Conservation (phyloP, 2,797 vertebrate genomes). For the Ctenopoma multispine region DNA sequence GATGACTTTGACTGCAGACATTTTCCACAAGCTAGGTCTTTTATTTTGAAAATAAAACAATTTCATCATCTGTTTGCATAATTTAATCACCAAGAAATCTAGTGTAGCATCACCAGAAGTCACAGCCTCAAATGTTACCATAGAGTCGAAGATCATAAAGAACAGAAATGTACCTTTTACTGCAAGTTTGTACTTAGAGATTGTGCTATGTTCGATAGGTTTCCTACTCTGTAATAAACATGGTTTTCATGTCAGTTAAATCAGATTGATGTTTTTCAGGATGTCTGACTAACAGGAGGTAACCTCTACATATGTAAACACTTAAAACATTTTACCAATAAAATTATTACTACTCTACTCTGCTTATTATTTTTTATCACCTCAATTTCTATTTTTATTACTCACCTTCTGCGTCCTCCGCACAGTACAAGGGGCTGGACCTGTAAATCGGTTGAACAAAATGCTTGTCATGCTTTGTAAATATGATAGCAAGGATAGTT, state of each 20-base stretch:
- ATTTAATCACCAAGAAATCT: not conserved
- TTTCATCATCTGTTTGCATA: not conserved
- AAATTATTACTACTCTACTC: conserved; percentile 13
- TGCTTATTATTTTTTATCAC: not conserved
- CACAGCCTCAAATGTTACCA: not conserved
- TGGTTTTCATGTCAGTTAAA: not conserved
- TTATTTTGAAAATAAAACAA: conserved; percentile 2
- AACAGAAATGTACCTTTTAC: not conserved
- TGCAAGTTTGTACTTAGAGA: not conserved
- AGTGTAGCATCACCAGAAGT: not conserved
- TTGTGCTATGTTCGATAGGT: not conserved
- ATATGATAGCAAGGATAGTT: no score
- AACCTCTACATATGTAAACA: conserved; percentile 4
- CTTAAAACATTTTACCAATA: conserved; percentile 39
- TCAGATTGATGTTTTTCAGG: not conserved
- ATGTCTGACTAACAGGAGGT: not conserved
- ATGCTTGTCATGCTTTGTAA: not conserved
- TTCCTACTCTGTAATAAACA: conserved; percentile 8
- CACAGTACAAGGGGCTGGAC: not conserved
- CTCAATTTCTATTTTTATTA: not conserved
- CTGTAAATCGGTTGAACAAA: not conserved
- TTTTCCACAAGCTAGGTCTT: not conserved
- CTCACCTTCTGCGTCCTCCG: conserved; percentile 19
- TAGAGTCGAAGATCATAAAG: not conserved
- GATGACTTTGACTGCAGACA: conserved; percentile 2